Base-by-base conservation (phyloP, 2,113 vertebrate genomes). In the Sinocyclocheilus rhinocerous region DNA sequence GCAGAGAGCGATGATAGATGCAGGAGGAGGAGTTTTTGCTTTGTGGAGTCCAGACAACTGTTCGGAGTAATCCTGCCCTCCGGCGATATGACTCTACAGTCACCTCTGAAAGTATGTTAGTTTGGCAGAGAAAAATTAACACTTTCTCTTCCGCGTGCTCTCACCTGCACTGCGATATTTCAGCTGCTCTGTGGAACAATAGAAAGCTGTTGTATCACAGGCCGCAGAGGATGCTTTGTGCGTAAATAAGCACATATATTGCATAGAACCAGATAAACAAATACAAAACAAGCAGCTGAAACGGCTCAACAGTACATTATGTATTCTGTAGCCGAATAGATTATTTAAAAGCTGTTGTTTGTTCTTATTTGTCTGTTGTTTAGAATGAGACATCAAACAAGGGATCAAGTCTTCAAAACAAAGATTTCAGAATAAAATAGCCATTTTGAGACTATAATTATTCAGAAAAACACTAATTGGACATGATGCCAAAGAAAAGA, bases 81-180 rank as follows among this genome's bases (percentile, higher is more conserved):
- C 42, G 70, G 85, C 72, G 29, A 89, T 84, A 86, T 61, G 39
- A 73, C 73, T 63, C 79, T 89, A 76, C 81, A 76, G 76, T 89
- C 85, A 89, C 85, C 88, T 89, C 83, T 72, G 65, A 84, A 85
- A 87, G 67, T 78, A 78, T 59, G 83, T 87, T 84, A 85, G 88
- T 67, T 84, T 76, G 85, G 63, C 72, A 86, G 59, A 88, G 78
- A 85, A 85, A 87, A 85, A 76, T 78, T 29, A 29, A 70, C 63
- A 15, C 67, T 57, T 84, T 50, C 70, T 59, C 75, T 75, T 55
- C 39, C 26, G 24, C 33, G 11, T 6, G 55, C 67, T 81, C 36
- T 81, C 52, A 80, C 65, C 84, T 79, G 76, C 76, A 55, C 63
- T 80, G 26, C n/a, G 52, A 83, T 55, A 59, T 65, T 83, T 20